phyloP scores from a whole-genome alignment of 2,113 vertebrate species.

The Bettongia penicillata region DNA sequence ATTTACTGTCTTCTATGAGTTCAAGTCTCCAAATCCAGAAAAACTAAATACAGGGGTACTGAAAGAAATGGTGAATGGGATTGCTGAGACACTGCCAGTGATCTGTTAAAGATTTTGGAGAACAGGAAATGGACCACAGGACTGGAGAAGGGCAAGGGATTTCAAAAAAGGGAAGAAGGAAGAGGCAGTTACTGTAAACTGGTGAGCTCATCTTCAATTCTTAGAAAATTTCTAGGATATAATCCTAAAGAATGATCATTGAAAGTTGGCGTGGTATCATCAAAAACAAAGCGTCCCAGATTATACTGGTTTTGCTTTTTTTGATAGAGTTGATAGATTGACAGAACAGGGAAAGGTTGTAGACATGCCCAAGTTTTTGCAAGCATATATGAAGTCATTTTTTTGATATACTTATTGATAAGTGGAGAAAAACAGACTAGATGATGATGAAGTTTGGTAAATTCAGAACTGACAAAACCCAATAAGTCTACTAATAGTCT shows the following conservation, averaged over 20 bases:
- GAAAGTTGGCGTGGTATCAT: neutral
- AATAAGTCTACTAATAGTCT: neutral
- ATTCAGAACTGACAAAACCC: neutral
- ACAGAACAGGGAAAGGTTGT: neutral
- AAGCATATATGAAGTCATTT: neutral
- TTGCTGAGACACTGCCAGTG: neutral
- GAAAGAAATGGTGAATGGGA: neutral
- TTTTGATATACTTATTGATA: neutral
- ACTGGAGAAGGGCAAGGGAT: neutral
- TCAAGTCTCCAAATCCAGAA: neutral
- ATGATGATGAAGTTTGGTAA: neutral
- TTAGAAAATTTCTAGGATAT: neutral
- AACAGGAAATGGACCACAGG: neutral
- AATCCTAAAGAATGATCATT: neutral
- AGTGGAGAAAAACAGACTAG: neutral
- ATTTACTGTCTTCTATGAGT: neutral
- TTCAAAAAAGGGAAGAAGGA: neutral
- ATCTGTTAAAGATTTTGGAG: neutral
- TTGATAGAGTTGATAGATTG: neutral
- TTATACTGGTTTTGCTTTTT: neutral
- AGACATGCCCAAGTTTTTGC: neutral
- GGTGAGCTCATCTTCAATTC: neutral
- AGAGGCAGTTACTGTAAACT: neutral
- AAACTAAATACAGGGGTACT: neutral
- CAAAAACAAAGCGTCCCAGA: neutral